Conservation (phyloP, 2,113 vertebrate genomes). For the Apistogramma diplotaenia region DNA sequence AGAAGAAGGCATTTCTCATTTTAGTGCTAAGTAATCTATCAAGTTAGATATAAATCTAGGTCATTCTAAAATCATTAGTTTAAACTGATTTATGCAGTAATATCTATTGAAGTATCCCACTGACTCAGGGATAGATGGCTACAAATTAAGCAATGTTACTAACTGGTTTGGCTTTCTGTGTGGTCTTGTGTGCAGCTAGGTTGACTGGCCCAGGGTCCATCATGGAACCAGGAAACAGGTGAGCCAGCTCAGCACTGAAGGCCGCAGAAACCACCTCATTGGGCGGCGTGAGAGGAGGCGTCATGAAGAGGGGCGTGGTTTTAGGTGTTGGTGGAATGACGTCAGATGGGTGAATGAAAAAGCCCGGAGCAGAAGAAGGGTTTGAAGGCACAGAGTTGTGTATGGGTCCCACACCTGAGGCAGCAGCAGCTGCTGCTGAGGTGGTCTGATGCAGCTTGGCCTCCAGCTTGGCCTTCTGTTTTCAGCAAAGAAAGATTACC, state of each 20-base stretch:
- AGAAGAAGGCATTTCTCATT: background rate
- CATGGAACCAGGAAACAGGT: conserved; percentile 95
- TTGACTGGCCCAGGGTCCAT: conserved; percentile 92
- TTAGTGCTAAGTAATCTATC: background rate
- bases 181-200: conserved; percentile 90
- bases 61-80: background rate
- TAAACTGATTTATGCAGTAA: background rate
- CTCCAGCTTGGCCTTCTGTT: conserved; percentile 97
- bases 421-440: conserved; percentile 85
- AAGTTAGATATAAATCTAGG: background rate
- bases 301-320: conserved; percentile 99
- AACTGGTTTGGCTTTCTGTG: conserved; percentile 90
- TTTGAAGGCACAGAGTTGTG: conserved; percentile 97
- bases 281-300: conserved; percentile 95
- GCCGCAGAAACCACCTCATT: conserved; percentile 95
- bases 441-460: conserved; percentile 99
- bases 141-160: conserved; percentile 49
- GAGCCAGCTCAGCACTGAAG: conserved; percentile 95
- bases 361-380: conserved; percentile 88
- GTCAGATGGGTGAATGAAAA: conserved; percentile 97
- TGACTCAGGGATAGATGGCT: background rate
- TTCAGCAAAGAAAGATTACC: conserved; percentile 25
- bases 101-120: background rate
- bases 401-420: conserved; percentile 87
- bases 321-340: conserved; percentile 98